phyloP scores from a whole-genome alignment of 2,113 vertebrate genomes.

The Thunnus thynnus region DNA sequence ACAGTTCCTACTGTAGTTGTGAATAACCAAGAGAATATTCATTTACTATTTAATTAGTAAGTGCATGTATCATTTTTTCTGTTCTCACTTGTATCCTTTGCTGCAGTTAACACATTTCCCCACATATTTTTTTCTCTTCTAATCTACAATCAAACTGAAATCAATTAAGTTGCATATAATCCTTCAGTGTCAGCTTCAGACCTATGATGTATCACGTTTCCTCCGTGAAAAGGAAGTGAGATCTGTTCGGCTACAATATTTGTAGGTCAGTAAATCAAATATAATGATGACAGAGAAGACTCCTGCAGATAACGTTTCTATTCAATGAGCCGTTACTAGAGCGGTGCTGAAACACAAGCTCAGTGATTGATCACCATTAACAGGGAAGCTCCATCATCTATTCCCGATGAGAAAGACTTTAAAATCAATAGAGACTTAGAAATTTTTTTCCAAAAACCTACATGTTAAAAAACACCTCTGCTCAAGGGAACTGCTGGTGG shows the following conservation, averaged over 20 bases:
- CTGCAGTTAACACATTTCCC: no score
- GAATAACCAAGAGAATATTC: no score
- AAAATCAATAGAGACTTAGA: slow-evolving; percentile 47
- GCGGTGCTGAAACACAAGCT: slow-evolving; percentile 40
- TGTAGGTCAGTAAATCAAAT: slow-evolving; percentile 42
- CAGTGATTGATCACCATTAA: slow-evolving; percentile 41
- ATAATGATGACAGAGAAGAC: not conserved
- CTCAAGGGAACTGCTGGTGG: slow-evolving; percentile 40
- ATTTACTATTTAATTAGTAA: no score
- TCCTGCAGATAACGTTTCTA: not conserved
- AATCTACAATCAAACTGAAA: no score
- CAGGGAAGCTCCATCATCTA: not conserved
- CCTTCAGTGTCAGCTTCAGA: slow-evolving; percentile 1
- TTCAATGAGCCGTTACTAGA: not conserved
- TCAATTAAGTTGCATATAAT: not conserved
- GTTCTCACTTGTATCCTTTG: no score
- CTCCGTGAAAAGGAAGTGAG: not conserved
- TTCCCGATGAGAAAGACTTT: not conserved
- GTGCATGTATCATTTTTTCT: no score
- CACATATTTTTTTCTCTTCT: no score
- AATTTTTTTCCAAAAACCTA: slow-evolving; percentile 31
- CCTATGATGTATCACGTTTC: slow-evolving; percentile 18
- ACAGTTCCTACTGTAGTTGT: not conserved
- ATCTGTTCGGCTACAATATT: not conserved
- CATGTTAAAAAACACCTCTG: slow-evolving; percentile 55